Conservation (phyloP, 1,140 invertebrate species). For the Sarcophaga peregrina region DNA sequence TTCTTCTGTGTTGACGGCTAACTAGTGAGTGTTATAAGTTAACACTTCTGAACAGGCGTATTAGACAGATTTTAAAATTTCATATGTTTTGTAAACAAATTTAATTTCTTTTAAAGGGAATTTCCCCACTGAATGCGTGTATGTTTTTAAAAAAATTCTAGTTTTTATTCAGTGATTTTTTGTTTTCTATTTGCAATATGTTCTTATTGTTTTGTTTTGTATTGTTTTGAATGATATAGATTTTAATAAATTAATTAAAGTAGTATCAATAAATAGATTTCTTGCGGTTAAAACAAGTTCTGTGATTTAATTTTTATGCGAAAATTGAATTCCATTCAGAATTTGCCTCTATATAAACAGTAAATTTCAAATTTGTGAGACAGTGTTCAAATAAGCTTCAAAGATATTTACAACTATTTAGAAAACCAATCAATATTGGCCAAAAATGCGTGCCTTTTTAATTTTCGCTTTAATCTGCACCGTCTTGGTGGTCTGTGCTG, state of each 20-base stretch:
- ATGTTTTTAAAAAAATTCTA: background rate
- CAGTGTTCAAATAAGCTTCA: background rate
- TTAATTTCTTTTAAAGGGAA: background rate
- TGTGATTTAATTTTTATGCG: background rate
- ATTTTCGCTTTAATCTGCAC: background rate
- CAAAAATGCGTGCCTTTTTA: background rate
- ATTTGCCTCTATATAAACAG: background rate
- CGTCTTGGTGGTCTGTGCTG: background rate
- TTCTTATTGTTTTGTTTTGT: background rate
- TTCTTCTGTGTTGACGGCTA: no score
- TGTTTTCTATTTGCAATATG: no score
- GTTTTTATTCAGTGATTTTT: background rate
- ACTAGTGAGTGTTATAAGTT: no score
- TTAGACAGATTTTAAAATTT: no score
- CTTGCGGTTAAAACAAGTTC: constrained; percentile 13
- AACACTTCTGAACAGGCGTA: no score
- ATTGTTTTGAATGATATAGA: background rate
- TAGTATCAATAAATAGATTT: background rate
- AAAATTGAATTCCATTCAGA: background rate
- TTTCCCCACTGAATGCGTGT: background rate
- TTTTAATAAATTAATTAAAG: background rate
- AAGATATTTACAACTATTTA: background rate
- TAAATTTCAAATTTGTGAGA: background rate
- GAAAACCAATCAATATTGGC: background rate
- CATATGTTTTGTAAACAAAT: no score